These are phyloP conservation scores for Nemurella pictetii DNA, from an alignment of 2,888 invertebrate genomes.

Conservation along the genomic window DNA sequence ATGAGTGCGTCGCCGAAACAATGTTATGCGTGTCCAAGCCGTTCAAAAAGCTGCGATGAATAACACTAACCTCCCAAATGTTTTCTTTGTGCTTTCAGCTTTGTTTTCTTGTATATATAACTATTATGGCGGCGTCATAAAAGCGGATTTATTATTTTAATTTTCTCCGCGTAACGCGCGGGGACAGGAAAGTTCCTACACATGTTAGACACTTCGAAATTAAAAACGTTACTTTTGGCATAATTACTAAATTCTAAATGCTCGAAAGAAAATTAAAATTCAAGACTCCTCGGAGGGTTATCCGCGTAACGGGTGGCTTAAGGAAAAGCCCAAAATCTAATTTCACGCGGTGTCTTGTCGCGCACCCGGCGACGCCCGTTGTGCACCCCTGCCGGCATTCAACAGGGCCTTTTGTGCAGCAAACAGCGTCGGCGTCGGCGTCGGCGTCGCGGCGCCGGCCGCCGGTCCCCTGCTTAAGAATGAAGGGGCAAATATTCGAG, in stretches of 20 bases:
- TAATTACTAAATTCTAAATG: not conserved
- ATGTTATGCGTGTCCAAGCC: too few relatives aligned
- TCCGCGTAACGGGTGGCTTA: not conserved
- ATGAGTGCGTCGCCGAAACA: too few relatives aligned
- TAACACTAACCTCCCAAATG: too few relatives aligned
- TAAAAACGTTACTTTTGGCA: not conserved
- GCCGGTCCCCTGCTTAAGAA: not conserved
- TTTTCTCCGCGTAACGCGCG: not conserved
- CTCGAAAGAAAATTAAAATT: not conserved
- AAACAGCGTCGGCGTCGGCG: too few relatives aligned
- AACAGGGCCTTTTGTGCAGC: constrained; percentile 14
- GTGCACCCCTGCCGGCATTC: constrained; percentile 10
- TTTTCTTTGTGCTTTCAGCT: too few relatives aligned
- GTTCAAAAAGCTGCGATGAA: too few relatives aligned
- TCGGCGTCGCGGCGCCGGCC: not conserved
- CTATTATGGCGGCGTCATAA: not conserved
- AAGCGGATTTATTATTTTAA: not conserved
- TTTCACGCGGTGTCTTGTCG: not conserved
- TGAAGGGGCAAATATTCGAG: constrained; percentile 25
- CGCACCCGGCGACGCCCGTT: not conserved
- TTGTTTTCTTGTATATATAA: too few relatives aligned
- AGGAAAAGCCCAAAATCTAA: not conserved
- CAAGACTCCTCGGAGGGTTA: not conserved
- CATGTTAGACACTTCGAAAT: not conserved
- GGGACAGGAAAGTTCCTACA: not conserved